A percentile compares a stretch with the other conserved stretches of the same genome.
Conservation (phyloP, 2,797 vertebrate genomes). For the Periparus ater region DNA sequence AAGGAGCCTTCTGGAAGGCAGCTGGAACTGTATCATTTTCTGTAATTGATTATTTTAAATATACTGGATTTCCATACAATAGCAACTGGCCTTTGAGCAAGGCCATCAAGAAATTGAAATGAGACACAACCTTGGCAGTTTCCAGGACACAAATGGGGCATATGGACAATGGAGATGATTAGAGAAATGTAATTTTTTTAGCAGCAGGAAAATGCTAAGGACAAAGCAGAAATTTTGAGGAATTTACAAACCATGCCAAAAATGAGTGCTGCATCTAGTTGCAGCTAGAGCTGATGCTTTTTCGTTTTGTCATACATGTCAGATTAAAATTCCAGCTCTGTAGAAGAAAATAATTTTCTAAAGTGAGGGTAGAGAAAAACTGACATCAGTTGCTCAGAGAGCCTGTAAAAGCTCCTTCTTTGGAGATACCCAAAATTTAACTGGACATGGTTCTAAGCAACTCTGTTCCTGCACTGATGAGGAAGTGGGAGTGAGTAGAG, state of each 20-base stretch:
- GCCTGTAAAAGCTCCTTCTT: background rate
- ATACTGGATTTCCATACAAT: background rate
- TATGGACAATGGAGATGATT: background rate
- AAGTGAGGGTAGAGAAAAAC: background rate
- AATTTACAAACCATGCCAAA: background rate
- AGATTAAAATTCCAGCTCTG: background rate
- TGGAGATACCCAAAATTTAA: background rate
- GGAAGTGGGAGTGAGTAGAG: background rate
- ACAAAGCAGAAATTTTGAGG: background rate
- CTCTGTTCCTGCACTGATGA: background rate
- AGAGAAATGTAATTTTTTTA: background rate
- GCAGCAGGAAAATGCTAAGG: background rate
- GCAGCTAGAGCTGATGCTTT: background rate
- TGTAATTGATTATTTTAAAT: background rate
- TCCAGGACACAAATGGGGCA: background rate
- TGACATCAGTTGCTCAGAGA: background rate
- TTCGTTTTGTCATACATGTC: background rate
- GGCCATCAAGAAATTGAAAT: slow-evolving; percentile 23
- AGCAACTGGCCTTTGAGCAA: background rate
- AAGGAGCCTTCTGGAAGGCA: background rate
- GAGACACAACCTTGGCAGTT: background rate
- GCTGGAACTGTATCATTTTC: background rate
- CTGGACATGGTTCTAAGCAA: background rate
- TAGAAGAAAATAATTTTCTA: background rate
- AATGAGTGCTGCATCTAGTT: background rate